phyloP scores from a whole-genome alignment of 2,888 invertebrate species.

The Drosophila anceps region DNA sequence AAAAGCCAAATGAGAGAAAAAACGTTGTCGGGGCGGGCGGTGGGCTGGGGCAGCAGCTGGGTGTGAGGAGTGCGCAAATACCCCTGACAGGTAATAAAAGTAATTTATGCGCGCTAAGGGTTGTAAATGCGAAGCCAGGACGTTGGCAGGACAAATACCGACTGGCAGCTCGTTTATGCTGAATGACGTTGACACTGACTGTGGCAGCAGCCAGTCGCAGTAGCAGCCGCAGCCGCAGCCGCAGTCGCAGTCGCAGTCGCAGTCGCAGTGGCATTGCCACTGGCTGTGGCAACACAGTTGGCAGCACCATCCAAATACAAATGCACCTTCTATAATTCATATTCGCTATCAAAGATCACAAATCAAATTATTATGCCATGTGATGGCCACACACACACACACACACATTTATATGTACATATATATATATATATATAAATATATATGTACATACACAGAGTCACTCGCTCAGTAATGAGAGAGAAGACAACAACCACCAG shows the following conservation, averaged over 20 bases:
- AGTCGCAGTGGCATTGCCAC: conserved; percentile 8
- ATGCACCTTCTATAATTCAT: conserved; percentile 82
- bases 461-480: conserved; percentile 8
- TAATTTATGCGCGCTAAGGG: conserved; percentile 84
- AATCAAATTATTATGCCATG: conserved; percentile 84
- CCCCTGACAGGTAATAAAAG: conserved; percentile 85
- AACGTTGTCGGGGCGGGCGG: conserved; percentile 10
- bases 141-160: conserved; percentile 35
- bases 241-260: not conserved
- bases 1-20: conserved; percentile 71
- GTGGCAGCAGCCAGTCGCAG: conserved; percentile 29
- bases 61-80: conserved; percentile 63
- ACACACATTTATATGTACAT: conserved; percentile 5
- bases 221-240: not conserved
- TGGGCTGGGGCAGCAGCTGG: conserved; percentile 1
- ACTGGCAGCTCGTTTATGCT: conserved; percentile 75
- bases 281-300: conserved; percentile 12
- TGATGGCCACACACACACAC: conserved; percentile 68
- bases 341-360: conserved; percentile 84
- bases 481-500: conserved; percentile 41
- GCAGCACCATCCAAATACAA: conserved; percentile 28
- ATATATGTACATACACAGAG: not conserved
- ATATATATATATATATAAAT: conserved; percentile 5
- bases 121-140: conserved; percentile 76
- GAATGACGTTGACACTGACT: conserved; percentile 78